A percentile compares a stretch with the other conserved stretches of the same genome.
Conservation (phyloP, 1,140 invertebrate species). For the Heliconius melpomene region DNA sequence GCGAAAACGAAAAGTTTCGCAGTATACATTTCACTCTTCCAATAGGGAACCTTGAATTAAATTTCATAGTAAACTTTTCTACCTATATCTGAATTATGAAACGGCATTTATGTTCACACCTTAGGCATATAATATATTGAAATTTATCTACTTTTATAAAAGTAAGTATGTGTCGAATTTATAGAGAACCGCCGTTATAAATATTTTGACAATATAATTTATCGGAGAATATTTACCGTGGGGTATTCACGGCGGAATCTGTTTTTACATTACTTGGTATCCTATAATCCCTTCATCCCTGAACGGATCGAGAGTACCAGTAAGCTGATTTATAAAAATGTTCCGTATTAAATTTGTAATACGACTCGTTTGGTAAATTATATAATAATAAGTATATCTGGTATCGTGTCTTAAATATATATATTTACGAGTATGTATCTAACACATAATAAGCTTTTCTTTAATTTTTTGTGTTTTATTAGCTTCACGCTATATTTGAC, state of each 20-base stretch:
- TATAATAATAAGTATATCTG: not conserved
- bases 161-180: not conserved
- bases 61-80: constrained; percentile 6
- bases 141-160: not conserved
- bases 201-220: constrained; percentile 26
- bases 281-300: constrained; percentile 39
- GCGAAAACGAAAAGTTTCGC: constrained; percentile 22
- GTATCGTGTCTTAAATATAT: not conserved
- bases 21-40: constrained; percentile 21
- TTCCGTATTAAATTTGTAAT: constrained; percentile 7
- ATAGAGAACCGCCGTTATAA: not conserved
- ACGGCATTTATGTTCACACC: not conserved
- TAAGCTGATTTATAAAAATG: constrained; percentile 35
- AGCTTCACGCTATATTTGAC: too few relatives aligned
- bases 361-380: constrained; percentile 2
- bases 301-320: constrained; percentile 31
- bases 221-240: constrained; percentile 29
- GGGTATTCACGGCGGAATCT: constrained; percentile 30
- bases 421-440: not conserved
- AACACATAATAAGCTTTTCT: not conserved
- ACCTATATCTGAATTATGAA: not conserved
- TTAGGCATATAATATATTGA: not conserved
- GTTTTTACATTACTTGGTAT: constrained; percentile 32
- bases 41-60: constrained; percentile 18
- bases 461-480: not conserved